Conservation (phyloP, 2,888 invertebrate genomes). For the Camptogramma bilineatum region DNA sequence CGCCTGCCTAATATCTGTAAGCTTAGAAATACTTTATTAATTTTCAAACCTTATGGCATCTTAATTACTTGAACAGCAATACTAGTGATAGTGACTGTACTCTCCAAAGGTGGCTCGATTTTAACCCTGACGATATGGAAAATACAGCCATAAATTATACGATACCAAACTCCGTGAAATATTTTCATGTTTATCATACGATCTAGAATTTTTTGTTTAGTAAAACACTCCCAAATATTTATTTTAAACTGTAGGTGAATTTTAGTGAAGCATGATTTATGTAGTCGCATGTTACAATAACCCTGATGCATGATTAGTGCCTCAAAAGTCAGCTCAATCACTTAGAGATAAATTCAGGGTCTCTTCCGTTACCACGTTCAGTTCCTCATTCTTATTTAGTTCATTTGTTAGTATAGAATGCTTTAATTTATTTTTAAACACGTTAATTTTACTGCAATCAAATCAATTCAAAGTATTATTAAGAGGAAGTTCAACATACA, state of each 20-base stretch:
- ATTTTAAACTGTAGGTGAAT: background rate
- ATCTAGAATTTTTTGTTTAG: background rate
- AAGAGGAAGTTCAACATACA: conserved; percentile 13
- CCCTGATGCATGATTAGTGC: conserved; percentile 45
- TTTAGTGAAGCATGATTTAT: conserved; percentile 23
- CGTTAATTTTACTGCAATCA: conserved; percentile 12
- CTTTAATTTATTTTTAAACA: conserved; percentile 3
- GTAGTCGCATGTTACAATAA: conserved; percentile 25
- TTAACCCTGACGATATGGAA: conserved; percentile 18
- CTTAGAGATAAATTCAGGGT: conserved; percentile 55
- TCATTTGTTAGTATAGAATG: conserved; percentile 7
- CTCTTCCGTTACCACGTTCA: conserved; percentile 54
- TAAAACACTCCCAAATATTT: background rate
- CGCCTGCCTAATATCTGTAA: background rate
- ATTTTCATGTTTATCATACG: conserved; percentile 17
- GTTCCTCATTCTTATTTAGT: conserved; percentile 40
- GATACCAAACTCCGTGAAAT: conserved; percentile 16
- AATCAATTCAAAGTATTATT: conserved; percentile 5
- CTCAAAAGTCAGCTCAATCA: conserved; percentile 48
- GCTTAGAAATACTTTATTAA: too few species aligned
- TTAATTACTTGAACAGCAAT: background rate
- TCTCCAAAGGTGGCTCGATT: background rate
- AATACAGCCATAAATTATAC: conserved; percentile 21
- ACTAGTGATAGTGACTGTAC: background rate
- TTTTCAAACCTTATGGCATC: too few species aligned